Evolutionary conservation across 2,113 vertebrate genomes (phyloP), one percentile per base, ranked within the genome.

Genomic region (Neodon shergylaensis): DNA sequence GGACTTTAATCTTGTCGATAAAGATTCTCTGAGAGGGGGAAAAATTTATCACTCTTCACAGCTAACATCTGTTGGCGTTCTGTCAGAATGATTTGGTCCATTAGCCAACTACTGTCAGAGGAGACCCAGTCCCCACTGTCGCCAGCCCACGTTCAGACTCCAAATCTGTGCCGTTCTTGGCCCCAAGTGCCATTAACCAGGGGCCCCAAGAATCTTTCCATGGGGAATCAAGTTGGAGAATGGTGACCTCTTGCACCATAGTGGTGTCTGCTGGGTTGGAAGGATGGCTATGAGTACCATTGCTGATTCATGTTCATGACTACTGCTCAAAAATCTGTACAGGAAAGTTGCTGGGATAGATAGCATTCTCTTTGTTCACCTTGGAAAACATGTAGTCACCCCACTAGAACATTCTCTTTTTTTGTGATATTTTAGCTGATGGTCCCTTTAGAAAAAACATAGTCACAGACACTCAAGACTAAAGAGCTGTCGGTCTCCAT

Each of bases 351-450:
- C 52, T 7, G 28, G 63, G 28, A 58, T 0, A 52, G 63, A 70
- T 1, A 7, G 7, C 0, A 0, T 36, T 52, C 31, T 24, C 10
- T 66, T 12, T 1, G 14, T 8, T 14, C 1, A 16, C 52, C 36
- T 73, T 22, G 17, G 36, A 72, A 92, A 96, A 24, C 42, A 76
- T 26, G 36, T 13, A 3, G 68, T 33, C 58, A 61, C 19, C 28
- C 12, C 11, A 21, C 24, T 39, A 11, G 7, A 87, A 63, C 26
- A 44, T 33, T 66, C 24, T 86, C 44, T 17, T 31, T 72, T 72
- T 73, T 19, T 52, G 92, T 61, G 65, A 44, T 52, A 44, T 44
- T 36, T 58, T 72, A 87, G 76, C n/a, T 49, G 61, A 54, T n/a
- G 6, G 6, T 88, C 65, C 66, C 79, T 68, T 68, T 36, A 36